These are phyloP conservation scores for Euphonia xanthogaster DNA, from an alignment of 2,797 vertebrate species.

Conservation along the genomic window DNA sequence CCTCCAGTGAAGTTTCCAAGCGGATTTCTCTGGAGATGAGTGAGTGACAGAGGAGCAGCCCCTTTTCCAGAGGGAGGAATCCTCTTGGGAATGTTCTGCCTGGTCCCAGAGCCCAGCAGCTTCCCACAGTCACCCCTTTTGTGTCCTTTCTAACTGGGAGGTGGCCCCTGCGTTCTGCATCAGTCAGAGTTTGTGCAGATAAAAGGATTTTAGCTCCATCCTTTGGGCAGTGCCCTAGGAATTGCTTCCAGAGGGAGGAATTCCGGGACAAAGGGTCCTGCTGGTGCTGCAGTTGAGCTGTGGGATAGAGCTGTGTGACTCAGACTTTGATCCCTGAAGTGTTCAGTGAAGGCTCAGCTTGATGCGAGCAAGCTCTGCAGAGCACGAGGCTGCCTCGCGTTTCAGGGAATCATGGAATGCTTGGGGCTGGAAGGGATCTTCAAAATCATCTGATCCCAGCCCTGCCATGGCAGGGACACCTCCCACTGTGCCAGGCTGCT, in stretches of 20 bases:
- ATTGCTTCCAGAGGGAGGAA: neutral
- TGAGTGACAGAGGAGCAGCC: neutral
- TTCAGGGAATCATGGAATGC: neutral
- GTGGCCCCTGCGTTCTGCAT: rapidly evolving
- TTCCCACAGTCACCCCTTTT: neutral
- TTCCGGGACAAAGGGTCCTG: neutral
- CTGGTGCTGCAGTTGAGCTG: rapidly evolving
- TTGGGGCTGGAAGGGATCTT: neutral
- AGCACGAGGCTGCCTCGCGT: rapidly evolving
- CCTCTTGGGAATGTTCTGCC: neutral
- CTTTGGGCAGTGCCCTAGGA: neutral
- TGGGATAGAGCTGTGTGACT: rapidly evolving
- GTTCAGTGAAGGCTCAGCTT: neutral
- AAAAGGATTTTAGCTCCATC: neutral
- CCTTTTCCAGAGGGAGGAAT: neutral
- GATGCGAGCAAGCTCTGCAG: rapidly evolving
- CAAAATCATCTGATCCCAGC: rapidly evolving
- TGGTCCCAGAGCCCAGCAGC: neutral
- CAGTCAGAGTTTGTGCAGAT: neutral
- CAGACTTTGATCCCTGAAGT: neutral
- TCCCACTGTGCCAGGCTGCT: neutral
- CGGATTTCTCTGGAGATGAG: neutral
- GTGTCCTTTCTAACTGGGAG: neutral
- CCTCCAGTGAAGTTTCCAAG: neutral
- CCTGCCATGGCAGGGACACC: neutral